These are phyloP conservation scores for Apogon talboti DNA, from an alignment of 2,797 vertebrate species.

Conservation along the genomic window DNA sequence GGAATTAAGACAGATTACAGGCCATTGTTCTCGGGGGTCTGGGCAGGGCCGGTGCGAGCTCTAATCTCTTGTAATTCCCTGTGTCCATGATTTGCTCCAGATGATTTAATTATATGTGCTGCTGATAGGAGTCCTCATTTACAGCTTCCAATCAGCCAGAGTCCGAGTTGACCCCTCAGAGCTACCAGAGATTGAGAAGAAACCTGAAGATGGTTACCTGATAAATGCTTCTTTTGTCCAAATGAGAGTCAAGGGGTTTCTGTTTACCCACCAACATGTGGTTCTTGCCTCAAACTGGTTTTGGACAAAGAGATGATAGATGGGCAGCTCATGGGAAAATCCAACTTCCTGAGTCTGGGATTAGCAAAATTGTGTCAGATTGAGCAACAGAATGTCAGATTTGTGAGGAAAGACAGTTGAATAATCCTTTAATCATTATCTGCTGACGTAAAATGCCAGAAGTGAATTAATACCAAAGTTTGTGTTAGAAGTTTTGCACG, in stretches of 20 bases:
- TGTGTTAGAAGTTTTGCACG: conserved; percentile 1
- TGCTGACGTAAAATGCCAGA: conserved; percentile 10
- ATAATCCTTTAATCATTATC: conserved; percentile 17
- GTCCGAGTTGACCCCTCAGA: conserved; percentile 8
- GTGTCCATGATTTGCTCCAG: conserved; percentile 70
- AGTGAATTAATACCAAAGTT: background rate
- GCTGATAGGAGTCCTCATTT: conserved; percentile 65
- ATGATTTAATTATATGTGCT: conserved; percentile 79
- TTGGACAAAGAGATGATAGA: background rate
- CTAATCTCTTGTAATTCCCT: conserved; percentile 81
- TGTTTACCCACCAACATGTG: conserved; percentile 33
- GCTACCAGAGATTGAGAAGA: background rate
- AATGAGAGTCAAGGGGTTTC: conserved; percentile 1
- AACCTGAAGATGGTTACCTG: conserved; percentile 27
- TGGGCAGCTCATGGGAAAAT: conserved; percentile 7
- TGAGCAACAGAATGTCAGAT: conserved; percentile 11
- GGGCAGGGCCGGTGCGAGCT: conserved; percentile 44
- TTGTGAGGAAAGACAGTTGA: background rate
- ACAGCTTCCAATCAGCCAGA: conserved; percentile 33
- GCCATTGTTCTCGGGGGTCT: conserved; percentile 75
- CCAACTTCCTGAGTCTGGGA: conserved; percentile 12
- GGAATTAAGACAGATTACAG: conserved; percentile 81
- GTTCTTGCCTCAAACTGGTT: conserved; percentile 3
- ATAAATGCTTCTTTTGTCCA: conserved; percentile 30
- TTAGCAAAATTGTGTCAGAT: conserved; percentile 14